Evolutionary conservation across 2,888 invertebrate species (phyloP).

Genomic region (Cosmia pyralina): DNA sequence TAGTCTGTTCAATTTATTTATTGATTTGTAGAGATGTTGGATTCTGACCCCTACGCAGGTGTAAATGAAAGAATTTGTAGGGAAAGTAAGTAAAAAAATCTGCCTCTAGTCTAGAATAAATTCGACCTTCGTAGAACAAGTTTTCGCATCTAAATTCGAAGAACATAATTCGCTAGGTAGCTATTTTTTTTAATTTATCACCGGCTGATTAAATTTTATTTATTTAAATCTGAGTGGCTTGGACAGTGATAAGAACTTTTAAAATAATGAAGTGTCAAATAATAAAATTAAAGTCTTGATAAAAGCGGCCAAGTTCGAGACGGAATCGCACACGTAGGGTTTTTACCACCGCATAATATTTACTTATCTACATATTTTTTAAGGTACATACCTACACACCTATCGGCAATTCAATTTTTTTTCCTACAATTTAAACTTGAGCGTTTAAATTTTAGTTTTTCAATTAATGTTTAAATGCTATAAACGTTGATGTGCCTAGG

Average conservation of each 20-base stretch:
- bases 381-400: too few species aligned
- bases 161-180: not conserved
- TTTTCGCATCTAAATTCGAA: slow-evolving; percentile 36
- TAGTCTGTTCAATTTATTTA: slow-evolving; percentile 65
- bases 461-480: too few species aligned
- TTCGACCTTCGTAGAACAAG: slow-evolving; percentile 43
- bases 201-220: slow-evolving; percentile 17
- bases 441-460: too few species aligned
- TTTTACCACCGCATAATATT: too few species aligned
- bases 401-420: too few species aligned
- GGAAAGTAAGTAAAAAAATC: slow-evolving; percentile 34
- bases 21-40: slow-evolving; percentile 31
- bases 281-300: not conserved
- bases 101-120: slow-evolving; percentile 42
- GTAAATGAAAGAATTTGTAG: slow-evolving; percentile 35
- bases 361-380: too few species aligned
- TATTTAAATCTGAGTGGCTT: slow-evolving; percentile 15
- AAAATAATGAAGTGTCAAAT: not conserved
- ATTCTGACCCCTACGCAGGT: slow-evolving; percentile 33
- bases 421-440: too few species aligned
- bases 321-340: not conserved
- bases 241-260: slow-evolving; percentile 14
- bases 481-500: too few species aligned
- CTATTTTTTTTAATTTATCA: slow-evolving; percentile 21
- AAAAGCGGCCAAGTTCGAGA: not conserved